phyloP scores from a whole-genome alignment of 2,888 invertebrate species.

The Trypoxylon attenuatum region DNA sequence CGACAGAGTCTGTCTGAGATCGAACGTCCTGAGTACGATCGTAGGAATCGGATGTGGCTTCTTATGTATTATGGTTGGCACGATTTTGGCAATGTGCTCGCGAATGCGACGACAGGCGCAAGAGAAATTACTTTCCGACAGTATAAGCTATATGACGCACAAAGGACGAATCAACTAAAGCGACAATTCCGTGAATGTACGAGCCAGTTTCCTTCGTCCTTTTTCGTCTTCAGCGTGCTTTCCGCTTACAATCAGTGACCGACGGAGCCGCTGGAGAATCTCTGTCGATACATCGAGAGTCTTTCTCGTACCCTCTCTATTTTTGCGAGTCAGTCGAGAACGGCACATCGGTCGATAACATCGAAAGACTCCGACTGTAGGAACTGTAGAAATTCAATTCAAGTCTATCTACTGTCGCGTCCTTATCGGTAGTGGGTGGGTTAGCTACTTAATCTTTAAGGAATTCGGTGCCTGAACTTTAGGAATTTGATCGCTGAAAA shows the following conservation, averaged over 20 bases:
- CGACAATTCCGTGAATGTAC: slow-evolving; percentile 21
- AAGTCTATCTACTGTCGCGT: background rate
- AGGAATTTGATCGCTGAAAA: background rate
- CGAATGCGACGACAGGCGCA: slow-evolving; percentile 79
- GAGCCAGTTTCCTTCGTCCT: slow-evolving; percentile 37
- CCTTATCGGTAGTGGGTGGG: background rate
- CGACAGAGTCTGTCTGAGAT: slow-evolving; percentile 78
- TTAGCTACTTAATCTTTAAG: no score
- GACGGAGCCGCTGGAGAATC: slow-evolving; percentile 1
- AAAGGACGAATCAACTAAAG: slow-evolving; percentile 72
- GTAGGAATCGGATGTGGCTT: slow-evolving; percentile 82
- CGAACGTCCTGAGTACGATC: slow-evolving; percentile 80
- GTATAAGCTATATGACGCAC: slow-evolving; percentile 73
- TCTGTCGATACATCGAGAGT: slow-evolving; percentile 36
- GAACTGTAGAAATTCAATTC: no score
- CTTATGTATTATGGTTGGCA: slow-evolving; percentile 83
- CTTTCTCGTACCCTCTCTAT: slow-evolving; percentile 5
- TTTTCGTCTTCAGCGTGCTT: slow-evolving; percentile 11
- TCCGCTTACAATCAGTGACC: slow-evolving; percentile 27
- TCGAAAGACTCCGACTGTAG: no score
- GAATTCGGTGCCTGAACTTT: background rate
- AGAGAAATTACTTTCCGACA: slow-evolving; percentile 71
- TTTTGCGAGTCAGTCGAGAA: slow-evolving; percentile 7
- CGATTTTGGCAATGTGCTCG: slow-evolving; percentile 85
- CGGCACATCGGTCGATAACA: slow-evolving; percentile 8